Conservation (phyloP, 2,113 vertebrate genomes). For the Pelodiscus sinensis region DNA sequence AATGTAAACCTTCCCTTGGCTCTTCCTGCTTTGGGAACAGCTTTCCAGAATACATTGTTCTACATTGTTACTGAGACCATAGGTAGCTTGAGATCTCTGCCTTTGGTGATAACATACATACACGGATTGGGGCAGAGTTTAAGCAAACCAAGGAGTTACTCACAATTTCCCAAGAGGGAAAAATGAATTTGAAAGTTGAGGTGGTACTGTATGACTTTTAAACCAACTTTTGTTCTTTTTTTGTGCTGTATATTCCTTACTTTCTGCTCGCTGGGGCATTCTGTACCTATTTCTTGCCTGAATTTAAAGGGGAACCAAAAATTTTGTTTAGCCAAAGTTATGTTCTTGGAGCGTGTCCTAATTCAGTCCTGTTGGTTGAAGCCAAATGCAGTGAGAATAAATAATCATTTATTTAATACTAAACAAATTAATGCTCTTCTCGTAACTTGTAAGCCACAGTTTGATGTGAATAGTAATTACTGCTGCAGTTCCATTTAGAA, state of each 20-base stretch:
- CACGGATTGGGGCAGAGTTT: not conserved
- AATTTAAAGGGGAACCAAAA: not conserved
- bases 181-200: not conserved
- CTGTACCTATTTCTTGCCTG: not conserved
- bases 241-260: not conserved
- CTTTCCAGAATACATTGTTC: not conserved
- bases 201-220: too few relatives aligned
- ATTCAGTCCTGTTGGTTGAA: not conserved
- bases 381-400: not conserved
- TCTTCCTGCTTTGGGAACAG: rapidly evolving
- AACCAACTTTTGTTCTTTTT: too few relatives aligned
- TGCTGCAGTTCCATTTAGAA: not conserved
- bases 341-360: not conserved
- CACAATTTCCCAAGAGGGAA: not conserved
- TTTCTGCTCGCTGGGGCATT: not conserved
- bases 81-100: not conserved
- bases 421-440: not conserved
- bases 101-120: not conserved
- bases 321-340: not conserved
- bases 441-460: not conserved
- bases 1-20: not conserved
- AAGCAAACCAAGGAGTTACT: not conserved
- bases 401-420: not conserved
- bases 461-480: not conserved
- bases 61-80: not conserved